These are phyloP conservation scores for Aselliscus stoliczkanus DNA, from an alignment of 2,797 vertebrate species.

Conservation along the genomic window DNA sequence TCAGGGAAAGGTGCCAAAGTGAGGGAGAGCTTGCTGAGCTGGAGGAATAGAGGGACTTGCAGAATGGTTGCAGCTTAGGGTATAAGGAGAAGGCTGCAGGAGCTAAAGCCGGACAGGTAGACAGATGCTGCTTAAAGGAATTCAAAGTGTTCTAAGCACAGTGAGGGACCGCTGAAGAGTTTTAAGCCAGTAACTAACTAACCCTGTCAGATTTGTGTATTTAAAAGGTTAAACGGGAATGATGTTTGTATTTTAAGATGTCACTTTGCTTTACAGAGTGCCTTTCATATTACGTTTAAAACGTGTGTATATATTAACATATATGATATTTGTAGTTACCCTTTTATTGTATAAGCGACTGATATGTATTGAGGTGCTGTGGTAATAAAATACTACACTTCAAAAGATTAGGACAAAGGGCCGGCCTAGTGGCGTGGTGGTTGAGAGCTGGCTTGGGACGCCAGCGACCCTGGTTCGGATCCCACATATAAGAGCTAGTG, in stretches of 20 bases:
- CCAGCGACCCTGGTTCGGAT: too few species aligned
- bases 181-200: not conserved
- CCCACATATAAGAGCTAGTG: too few species aligned
- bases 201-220: not conserved
- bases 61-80: not conserved
- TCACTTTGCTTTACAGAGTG: not conserved
- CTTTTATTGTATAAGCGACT: not conserved
- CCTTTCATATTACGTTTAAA: not conserved
- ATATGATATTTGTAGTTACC: not conserved
- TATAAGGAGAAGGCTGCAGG: not conserved
- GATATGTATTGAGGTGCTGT: not conserved
- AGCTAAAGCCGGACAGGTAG: not conserved
- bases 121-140: not conserved
- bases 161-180: not conserved
- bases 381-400: not conserved
- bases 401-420: not conserved
- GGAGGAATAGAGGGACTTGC: not conserved
- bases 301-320: not conserved
- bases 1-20: not conserved
- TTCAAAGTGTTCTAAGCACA: not conserved
- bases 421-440: too few species aligned
- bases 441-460: too few species aligned
- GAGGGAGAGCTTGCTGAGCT: not conserved
- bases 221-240: not conserved
- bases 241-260: conserved; percentile 13